Evolutionary conservation across 2,888 invertebrate species (phyloP).

Genomic region (Elgonia sp.): DNA sequence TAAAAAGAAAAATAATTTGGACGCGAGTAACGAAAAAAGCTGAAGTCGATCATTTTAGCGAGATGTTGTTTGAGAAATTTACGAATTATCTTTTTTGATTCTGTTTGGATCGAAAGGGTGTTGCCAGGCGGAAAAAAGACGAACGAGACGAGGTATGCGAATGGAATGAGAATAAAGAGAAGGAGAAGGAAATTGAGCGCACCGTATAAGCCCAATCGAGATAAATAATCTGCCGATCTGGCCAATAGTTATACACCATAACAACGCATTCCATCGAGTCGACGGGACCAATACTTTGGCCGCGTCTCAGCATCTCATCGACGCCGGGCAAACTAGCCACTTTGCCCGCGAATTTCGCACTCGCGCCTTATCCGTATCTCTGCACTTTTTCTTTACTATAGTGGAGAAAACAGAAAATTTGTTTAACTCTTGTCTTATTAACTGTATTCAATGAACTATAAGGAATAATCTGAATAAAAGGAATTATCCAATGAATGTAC

Average conservation of each 20-base stretch:
- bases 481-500: too few species aligned
- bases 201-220: conserved; percentile 74
- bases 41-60: conserved; percentile 71
- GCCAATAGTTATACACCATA: conserved; percentile 76
- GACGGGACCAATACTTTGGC: conserved; percentile 68
- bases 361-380: conserved; percentile 60
- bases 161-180: conserved; percentile 65
- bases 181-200: conserved; percentile 72
- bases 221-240: conserved; percentile 77
- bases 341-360: conserved; percentile 67
- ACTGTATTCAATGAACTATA: too few species aligned
- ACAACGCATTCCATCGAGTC: conserved; percentile 71
- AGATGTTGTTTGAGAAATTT: conserved; percentile 75
- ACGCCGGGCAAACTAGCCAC: conserved; percentile 67
- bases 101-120: conserved; percentile 74
- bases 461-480: too few species aligned
- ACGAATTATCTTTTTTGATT: conserved; percentile 75
- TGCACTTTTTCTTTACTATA: neutral
- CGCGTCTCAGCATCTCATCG: conserved; percentile 60
- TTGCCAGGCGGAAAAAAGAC: conserved; percentile 68
- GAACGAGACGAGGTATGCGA: conserved; percentile 62
- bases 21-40: conserved; percentile 59
- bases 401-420: too few species aligned
- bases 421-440: too few species aligned
- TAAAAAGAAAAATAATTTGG: conserved; percentile 72